Evolutionary conservation across 1,140 invertebrate species (phyloP).

Genomic region (Parasteatoda tepidariorum): DNA sequence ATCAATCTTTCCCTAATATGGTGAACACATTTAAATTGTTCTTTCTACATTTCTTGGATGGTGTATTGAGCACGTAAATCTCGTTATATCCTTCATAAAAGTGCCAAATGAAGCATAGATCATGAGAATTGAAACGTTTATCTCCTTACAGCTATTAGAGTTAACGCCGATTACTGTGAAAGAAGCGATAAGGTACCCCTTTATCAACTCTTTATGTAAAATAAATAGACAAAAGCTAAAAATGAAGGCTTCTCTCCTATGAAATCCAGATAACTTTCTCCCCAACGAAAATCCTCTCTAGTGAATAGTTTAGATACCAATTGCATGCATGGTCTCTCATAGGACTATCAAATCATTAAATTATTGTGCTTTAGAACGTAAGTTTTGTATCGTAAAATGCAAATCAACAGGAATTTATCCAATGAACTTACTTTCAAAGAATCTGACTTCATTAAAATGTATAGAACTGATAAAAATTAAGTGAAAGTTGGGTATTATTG

Average conservation of each 20-base stretch:
- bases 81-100: constrained; percentile 7
- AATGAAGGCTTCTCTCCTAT: background rate
- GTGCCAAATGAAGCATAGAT: constrained; percentile 17
- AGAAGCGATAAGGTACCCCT: background rate
- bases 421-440: too few relatives aligned
- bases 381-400: background rate
- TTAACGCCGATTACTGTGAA: background rate
- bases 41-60: background rate
- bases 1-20: background rate
- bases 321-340: background rate
- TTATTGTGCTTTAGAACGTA: background rate
- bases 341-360: background rate
- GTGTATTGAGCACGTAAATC: background rate
- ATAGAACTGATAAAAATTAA: too few relatives aligned
- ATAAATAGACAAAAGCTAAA: background rate
- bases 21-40: background rate
- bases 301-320: background rate
- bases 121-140: constrained; percentile 7
- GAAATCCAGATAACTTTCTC: constrained; percentile 2
- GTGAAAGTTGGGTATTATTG: too few relatives aligned
- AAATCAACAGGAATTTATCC: background rate
- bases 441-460: too few relatives aligned
- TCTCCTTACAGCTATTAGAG: constrained; percentile 19
- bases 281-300: background rate
- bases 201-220: constrained; percentile 6